phyloP scores from a whole-genome alignment of 2,113 vertebrate species.

The Pelecanoides urinatrix region DNA sequence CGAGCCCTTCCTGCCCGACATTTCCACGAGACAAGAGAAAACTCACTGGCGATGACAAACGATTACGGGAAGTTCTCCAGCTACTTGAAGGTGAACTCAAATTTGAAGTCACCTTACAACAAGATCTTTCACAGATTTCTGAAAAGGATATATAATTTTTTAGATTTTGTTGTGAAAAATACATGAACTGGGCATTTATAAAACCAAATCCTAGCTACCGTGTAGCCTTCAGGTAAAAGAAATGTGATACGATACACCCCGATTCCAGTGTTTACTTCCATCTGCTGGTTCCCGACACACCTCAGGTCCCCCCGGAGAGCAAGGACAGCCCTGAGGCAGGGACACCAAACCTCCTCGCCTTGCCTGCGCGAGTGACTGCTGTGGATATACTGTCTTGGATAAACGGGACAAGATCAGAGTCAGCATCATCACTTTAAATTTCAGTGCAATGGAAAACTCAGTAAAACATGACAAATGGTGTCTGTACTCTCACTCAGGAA shows the following conservation, averaged over 20 bases:
- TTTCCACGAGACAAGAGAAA: neutral
- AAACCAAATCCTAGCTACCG: neutral
- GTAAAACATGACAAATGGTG: neutral
- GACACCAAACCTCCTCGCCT: neutral
- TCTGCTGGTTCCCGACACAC: neutral
- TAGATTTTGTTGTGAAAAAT: neutral
- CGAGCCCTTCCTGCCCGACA: neutral
- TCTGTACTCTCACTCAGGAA: neutral
- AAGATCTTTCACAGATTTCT: neutral
- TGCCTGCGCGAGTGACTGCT: neutral
- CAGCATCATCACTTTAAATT: neutral
- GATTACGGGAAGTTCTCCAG: neutral
- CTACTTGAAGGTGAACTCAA: neutral
- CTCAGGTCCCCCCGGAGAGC: neutral
- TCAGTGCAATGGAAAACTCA: neutral
- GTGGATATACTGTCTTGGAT: accelerated
- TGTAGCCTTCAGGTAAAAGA: neutral
- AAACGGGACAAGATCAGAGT: neutral
- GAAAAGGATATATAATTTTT: neutral
- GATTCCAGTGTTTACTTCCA: neutral
- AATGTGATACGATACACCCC: neutral
- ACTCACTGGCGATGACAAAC: neutral
- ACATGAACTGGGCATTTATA: neutral
- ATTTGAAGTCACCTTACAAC: neutral
- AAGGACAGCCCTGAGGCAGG: accelerated